phyloP scores from a whole-genome alignment of 2,888 invertebrate species.

The Metellina segmentata region DNA sequence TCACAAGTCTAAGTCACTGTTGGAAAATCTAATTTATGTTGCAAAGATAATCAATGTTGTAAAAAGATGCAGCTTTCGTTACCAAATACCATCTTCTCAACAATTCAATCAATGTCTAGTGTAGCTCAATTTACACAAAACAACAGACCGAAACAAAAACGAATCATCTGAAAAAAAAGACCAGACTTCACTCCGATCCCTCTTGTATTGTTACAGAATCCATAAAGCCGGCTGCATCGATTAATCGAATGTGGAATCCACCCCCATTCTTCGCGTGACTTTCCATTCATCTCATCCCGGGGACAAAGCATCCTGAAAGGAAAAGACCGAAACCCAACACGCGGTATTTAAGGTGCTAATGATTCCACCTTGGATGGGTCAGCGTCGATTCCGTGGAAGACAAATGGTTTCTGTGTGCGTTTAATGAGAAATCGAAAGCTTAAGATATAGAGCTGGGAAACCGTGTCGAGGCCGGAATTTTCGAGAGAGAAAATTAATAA shows the following conservation, averaged over 20 bases:
- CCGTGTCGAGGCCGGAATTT: too few relatives aligned
- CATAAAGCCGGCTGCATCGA: not conserved
- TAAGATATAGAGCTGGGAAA: too few relatives aligned
- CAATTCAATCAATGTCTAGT: too few relatives aligned
- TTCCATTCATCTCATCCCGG: not conserved
- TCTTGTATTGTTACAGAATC: not conserved
- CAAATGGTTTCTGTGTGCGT: slow-evolving; percentile 30
- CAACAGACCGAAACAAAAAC: too few relatives aligned
- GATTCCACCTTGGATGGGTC: not conserved
- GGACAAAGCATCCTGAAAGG: not conserved
- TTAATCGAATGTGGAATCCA: not conserved
- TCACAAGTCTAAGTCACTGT: too few relatives aligned
- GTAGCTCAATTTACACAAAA: too few relatives aligned
- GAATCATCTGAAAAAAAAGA: not conserved
- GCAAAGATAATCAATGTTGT: too few relatives aligned
- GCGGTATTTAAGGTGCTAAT: not conserved
- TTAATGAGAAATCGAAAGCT: slow-evolving; percentile 41
- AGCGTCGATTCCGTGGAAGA: slow-evolving; percentile 4
- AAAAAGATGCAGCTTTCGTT: too few relatives aligned
- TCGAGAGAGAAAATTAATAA: not conserved
- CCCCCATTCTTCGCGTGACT: not conserved
- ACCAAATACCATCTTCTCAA: too few relatives aligned
- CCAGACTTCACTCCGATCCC: not conserved
- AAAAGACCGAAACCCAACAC: not conserved
- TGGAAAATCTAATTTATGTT: too few relatives aligned